Evolutionary conservation across 2,888 invertebrate genomes (phyloP).

Genomic region (Tenthredo livida): DNA sequence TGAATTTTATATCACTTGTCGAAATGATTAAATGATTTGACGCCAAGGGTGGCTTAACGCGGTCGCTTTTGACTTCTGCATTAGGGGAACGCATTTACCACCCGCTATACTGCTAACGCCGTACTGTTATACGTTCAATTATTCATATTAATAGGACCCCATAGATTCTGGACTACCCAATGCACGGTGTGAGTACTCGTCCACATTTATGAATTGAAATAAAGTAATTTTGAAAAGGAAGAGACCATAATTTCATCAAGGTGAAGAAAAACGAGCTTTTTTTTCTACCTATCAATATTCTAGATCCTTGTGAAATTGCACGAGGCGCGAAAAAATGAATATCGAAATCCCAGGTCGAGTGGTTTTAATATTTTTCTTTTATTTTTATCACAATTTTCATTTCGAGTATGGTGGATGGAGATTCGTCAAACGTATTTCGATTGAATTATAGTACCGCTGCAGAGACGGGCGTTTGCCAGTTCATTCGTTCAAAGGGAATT

Average conservation of each 20-base stretch:
- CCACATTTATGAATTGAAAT: background rate
- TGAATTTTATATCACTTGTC: constrained; percentile 73
- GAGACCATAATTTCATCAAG: background rate
- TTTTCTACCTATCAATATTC: background rate
- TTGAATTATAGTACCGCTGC: constrained; percentile 17
- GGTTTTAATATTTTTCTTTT: background rate
- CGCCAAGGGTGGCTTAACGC: constrained; percentile 56
- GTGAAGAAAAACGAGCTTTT: background rate
- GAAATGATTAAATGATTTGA: constrained; percentile 71
- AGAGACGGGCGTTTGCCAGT: constrained; percentile 21
- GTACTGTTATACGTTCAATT: constrained; percentile 64
- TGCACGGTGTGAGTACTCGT: background rate
- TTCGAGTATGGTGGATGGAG: background rate
- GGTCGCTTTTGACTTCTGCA: constrained; percentile 66
- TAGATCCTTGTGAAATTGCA: background rate
- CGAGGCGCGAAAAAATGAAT: background rate
- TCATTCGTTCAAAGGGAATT: constrained; percentile 5
- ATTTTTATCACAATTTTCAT: background rate
- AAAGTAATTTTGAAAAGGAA: too few species aligned
- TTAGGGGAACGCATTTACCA: constrained; percentile 51
- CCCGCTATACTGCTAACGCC: constrained; percentile 42
- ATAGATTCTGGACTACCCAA: background rate
- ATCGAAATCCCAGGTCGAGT: background rate
- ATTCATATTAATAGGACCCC: constrained; percentile 72
- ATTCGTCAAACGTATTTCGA: background rate